A percentile compares a stretch with the other conserved stretches of the same genome.
Conservation (phyloP, 1,140 invertebrate genomes). For the Bombus terrestris region DNA sequence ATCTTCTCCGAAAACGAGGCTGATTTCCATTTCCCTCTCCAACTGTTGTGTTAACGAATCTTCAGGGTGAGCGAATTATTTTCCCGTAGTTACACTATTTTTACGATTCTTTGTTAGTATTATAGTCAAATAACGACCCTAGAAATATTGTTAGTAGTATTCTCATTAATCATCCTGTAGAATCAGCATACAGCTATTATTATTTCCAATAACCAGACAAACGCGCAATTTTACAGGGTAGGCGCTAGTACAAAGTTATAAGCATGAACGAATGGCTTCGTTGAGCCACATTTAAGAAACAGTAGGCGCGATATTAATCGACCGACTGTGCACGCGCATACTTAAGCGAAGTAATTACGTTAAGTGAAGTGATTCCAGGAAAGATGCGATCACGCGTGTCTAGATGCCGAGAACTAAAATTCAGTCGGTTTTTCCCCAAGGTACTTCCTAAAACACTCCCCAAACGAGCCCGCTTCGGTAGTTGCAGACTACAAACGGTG, state of each 20-base stretch:
- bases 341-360: not conserved
- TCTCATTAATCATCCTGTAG: not conserved
- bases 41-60: not conserved
- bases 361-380: conserved; percentile 1
- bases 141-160: not conserved
- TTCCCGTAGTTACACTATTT: not conserved
- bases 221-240: not conserved
- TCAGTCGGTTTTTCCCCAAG: not conserved
- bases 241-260: conserved; percentile 26
- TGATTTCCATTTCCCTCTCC: not conserved
- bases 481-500: conserved; percentile 17
- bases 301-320: not conserved
- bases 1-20: not conserved
- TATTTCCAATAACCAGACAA: too few relatives aligned
- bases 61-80: not conserved
- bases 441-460: not conserved
- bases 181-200: not conserved
- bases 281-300: not conserved
- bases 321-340: not conserved
- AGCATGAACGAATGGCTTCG: not conserved
- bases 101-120: not conserved
- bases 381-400: not conserved
- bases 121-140: not conserved
- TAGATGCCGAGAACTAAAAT: not conserved
- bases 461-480: conserved; percentile 1